These are phyloP conservation scores for Rhabditoides inermis DNA, from an alignment of 2,888 invertebrate species.

Conservation along the genomic window DNA sequence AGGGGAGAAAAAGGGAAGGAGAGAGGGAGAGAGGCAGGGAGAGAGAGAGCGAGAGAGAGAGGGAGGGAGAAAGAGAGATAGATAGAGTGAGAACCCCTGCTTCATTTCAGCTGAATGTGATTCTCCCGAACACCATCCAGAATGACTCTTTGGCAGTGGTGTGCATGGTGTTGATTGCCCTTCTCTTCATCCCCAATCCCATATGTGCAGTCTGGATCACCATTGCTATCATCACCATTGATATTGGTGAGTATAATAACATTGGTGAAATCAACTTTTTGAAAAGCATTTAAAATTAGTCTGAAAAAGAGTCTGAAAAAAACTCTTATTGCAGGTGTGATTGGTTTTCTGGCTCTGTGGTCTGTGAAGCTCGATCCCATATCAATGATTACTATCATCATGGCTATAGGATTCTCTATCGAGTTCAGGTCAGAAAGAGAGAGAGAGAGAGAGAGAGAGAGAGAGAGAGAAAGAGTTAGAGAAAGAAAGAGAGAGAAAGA, in stretches of 20 bases:
- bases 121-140: constrained; percentile 48
- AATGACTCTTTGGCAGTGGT: constrained; percentile 59
- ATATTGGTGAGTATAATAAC: constrained; percentile 31
- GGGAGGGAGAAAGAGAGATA: too few relatives aligned
- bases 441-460: too few relatives aligned
- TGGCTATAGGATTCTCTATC: constrained; percentile 58
- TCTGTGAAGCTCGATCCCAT: constrained; percentile 73
- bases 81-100: too few relatives aligned
- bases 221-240: constrained; percentile 72
- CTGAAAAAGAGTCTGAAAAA: background rate
- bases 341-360: constrained; percentile 92
- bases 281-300: too few relatives aligned
- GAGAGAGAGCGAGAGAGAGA: too few relatives aligned
- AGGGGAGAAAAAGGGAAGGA: too few relatives aligned
- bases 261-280: background rate
- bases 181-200: constrained; percentile 84
- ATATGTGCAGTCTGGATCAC: constrained; percentile 83
- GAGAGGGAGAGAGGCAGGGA: too few relatives aligned
- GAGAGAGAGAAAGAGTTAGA: too few relatives aligned
- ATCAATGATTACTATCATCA: constrained; percentile 90
- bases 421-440: too few relatives aligned
- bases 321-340: constrained; percentile 64
- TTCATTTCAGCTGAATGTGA: constrained; percentile 43
- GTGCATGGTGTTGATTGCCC: constrained; percentile 86
- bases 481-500: too few relatives aligned